Conservation (phyloP, 2,888 invertebrate genomes). For the Drosophila heteroneura region DNA sequence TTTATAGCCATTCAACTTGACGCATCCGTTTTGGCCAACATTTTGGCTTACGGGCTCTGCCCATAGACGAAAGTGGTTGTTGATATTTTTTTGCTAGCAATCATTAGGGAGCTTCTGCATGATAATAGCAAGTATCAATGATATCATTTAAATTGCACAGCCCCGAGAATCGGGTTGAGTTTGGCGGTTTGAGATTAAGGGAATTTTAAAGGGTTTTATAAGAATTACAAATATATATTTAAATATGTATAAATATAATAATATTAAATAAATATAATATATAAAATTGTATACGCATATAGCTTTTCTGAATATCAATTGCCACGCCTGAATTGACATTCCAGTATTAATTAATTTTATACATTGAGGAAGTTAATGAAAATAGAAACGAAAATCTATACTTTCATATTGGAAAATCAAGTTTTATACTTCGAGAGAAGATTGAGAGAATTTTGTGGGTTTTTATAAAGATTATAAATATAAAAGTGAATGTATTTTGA, state of each 20-base stretch:
- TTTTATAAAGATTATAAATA: background rate
- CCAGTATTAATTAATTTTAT: background rate
- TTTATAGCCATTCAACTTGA: conserved; percentile 76
- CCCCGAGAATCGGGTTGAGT: background rate
- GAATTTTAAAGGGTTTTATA: background rate
- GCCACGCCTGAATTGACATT: background rate
- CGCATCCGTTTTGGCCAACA: conserved; percentile 74
- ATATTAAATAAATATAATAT: background rate
- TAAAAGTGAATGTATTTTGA: background rate
- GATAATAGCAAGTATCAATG: background rate
- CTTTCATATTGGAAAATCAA: background rate
- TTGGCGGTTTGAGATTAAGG: background rate
- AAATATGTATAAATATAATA: background rate
- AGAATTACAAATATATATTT: background rate
- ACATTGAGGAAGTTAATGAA: background rate
- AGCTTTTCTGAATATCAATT: background rate
- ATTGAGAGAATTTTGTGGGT: background rate
- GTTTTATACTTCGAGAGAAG: background rate
- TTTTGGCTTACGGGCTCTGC: conserved; percentile 47
- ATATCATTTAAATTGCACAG: conserved; percentile 1
- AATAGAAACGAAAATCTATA: background rate
- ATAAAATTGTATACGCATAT: background rate
- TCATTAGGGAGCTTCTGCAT: conserved; percentile 5
- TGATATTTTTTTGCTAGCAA: conserved; percentile 7
- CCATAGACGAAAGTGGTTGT: conserved; percentile 35